phyloP scores from a whole-genome alignment of 2,888 invertebrate genomes.

The Agrochola macilenta region DNA sequence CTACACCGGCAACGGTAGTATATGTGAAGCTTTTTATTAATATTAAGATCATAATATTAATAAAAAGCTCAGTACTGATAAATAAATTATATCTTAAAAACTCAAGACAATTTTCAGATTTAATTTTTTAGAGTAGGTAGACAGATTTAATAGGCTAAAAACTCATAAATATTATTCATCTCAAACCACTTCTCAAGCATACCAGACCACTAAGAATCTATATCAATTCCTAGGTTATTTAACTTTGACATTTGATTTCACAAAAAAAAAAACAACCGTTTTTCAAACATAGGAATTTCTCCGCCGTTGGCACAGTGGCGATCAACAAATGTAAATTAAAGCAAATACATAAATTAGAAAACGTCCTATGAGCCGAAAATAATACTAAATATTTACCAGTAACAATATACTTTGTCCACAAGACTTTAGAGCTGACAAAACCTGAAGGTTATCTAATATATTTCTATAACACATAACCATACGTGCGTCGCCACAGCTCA shows the following conservation, averaged over 20 bases:
- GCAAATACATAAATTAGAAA: background rate
- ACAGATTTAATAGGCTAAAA: conserved; percentile 17
- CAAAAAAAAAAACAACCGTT: background rate
- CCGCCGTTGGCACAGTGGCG: too few relatives aligned
- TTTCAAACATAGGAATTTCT: conserved; percentile 1
- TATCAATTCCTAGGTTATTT: conserved; percentile 24
- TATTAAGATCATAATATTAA: too few relatives aligned
- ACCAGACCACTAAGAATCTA: background rate
- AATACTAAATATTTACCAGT: background rate
- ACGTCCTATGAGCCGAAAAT: background rate
- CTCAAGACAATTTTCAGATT: background rate
- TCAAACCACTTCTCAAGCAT: background rate
- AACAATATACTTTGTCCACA: conserved; percentile 14
- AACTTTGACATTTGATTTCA: conserved; percentile 42
- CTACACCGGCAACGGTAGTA: too few relatives aligned
- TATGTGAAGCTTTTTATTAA: too few relatives aligned
- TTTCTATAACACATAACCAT: conserved; percentile 21
- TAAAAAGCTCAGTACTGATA: too few relatives aligned
- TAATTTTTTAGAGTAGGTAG: background rate
- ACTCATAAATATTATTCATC: conserved; percentile 20
- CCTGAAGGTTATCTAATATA: background rate
- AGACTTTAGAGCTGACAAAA: background rate
- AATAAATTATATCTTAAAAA: too few relatives aligned
- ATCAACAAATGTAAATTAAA: background rate
- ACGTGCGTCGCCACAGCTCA: background rate